phyloP scores from a whole-genome alignment of 2,797 vertebrate genomes.

The Parauchenoglanis punctatus region DNA sequence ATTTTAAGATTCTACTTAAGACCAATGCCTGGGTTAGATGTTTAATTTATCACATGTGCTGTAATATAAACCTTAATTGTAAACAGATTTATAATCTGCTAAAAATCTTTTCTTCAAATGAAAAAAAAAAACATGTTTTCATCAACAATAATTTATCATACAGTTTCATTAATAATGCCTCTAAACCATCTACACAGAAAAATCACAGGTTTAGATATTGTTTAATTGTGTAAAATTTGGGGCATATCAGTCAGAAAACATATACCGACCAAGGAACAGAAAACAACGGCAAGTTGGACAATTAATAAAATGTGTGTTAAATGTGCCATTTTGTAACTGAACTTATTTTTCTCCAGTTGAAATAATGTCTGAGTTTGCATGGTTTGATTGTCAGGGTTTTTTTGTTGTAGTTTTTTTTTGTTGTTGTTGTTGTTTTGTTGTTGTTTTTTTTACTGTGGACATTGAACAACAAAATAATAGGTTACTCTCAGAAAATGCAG shows the following conservation, averaged over 20 bases:
- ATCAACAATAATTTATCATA: background rate
- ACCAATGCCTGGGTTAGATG: background rate
- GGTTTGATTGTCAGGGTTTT: slow-evolving; percentile 40
- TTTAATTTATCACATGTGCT: background rate
- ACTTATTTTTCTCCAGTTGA: slow-evolving; percentile 17
- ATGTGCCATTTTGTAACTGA: slow-evolving; percentile 15
- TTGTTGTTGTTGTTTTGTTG: slow-evolving; percentile 28
- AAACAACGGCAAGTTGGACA: background rate
- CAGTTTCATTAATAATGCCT: background rate
- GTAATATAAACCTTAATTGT: background rate
- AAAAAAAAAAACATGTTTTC: background rate
- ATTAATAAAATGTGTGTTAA: background rate
- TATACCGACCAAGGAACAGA: background rate
- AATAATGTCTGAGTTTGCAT: slow-evolving; percentile 29
- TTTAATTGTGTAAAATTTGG: background rate
- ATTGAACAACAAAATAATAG: slow-evolving; percentile 39
- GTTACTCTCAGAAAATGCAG: slow-evolving; percentile 43
- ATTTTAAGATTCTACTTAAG: background rate
- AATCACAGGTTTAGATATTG: background rate
- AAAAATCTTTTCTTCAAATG: background rate
- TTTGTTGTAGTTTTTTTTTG: too few species aligned
- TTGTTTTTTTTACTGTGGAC: slow-evolving; percentile 3
- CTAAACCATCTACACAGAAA: background rate
- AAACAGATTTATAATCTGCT: background rate
- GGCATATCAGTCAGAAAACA: background rate